Evolutionary conservation across 2,113 vertebrate genomes (phyloP).

Genomic region (Corythaixoides concolor): DNA sequence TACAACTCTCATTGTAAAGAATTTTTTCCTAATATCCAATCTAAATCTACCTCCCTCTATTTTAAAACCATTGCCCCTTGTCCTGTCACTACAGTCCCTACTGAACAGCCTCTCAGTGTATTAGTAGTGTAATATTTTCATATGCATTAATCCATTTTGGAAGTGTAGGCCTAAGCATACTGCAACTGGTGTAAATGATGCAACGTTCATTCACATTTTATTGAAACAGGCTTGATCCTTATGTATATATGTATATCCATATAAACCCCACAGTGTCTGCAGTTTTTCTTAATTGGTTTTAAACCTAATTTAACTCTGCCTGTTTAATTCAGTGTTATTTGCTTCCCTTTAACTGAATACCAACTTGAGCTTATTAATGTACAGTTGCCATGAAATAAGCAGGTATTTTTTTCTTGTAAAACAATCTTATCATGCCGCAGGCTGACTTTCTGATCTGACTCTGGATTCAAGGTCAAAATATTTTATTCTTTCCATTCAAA

Average conservation of each 20-base stretch:
- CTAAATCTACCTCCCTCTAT: too few species aligned
- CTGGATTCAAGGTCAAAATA: background rate
- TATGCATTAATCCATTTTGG: background rate
- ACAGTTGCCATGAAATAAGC: background rate
- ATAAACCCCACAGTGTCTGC: background rate
- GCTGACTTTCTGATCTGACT: background rate
- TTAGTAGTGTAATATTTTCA: background rate
- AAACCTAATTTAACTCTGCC: background rate
- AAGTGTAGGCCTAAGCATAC: background rate
- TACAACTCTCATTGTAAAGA: too few species aligned
- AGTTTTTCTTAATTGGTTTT: background rate
- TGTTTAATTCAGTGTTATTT: background rate
- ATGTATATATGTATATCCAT: background rate
- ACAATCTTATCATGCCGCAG: background rate
- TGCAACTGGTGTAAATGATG: background rate
- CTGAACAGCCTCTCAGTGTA: too few species aligned
- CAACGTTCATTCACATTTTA: background rate
- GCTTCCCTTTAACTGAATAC: background rate
- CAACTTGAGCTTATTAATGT: background rate
- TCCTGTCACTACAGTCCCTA: too few species aligned
- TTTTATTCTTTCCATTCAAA: background rate
- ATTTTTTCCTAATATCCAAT: too few species aligned
- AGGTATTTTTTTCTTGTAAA: background rate
- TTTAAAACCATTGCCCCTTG: too few species aligned
- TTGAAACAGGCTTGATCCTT: background rate